Conservation (phyloP, 1,140 invertebrate species). For the Caenorhabditis latens region DNA sequence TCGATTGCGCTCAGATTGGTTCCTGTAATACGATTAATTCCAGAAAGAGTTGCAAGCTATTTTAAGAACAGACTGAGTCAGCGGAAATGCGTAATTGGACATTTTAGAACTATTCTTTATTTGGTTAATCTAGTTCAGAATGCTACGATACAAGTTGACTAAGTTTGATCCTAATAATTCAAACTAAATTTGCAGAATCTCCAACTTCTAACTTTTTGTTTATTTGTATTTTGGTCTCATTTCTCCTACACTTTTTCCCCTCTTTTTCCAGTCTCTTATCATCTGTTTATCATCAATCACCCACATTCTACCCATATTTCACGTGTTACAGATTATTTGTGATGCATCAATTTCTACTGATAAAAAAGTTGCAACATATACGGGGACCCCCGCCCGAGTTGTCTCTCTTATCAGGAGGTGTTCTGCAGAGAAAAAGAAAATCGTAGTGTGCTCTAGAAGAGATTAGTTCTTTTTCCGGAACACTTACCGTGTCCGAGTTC, state of each 20-base stretch:
- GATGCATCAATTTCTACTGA: background rate
- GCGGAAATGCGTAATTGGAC: too few relatives aligned
- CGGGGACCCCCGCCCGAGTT: background rate
- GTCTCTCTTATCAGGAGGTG: background rate
- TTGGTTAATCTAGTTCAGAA: too few relatives aligned
- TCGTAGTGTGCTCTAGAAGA: background rate
- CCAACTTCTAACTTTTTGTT: constrained; percentile 87
- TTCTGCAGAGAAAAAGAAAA: constrained; percentile 15
- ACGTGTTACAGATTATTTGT: constrained; percentile 30
- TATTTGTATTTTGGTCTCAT: background rate
- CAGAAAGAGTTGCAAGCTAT: background rate
- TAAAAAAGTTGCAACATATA: background rate
- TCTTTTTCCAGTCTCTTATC: background rate
- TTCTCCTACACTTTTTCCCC: background rate
- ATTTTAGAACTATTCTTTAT: too few relatives aligned
- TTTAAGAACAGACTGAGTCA: background rate
- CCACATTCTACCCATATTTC: constrained; percentile 40
- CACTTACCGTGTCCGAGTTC: constrained; percentile 87
- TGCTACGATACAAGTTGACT: too few relatives aligned
- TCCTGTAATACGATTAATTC: constrained; percentile 79
- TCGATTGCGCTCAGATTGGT: constrained; percentile 91
- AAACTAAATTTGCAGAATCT: constrained; percentile 80
- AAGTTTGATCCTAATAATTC: too few relatives aligned
- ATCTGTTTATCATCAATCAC: background rate
- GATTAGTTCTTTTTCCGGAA: background rate